These are phyloP conservation scores for Drosophila putrida DNA, from an alignment of 2,888 invertebrate genomes.

Conservation along the genomic window DNA sequence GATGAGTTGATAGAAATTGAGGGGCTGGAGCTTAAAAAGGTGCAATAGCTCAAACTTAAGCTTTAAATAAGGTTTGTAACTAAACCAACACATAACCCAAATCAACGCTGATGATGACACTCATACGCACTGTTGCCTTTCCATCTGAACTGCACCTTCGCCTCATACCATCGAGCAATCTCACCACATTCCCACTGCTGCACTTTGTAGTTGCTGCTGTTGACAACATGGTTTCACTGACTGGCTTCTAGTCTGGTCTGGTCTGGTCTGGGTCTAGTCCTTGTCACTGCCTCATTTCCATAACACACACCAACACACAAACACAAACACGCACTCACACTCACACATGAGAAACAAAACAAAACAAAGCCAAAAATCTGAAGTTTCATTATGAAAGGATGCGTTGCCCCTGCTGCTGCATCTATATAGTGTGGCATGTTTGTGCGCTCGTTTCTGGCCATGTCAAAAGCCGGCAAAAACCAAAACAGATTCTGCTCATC, in stretches of 20 bases:
- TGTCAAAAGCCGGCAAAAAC: conserved; percentile 71
- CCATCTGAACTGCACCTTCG: conserved; percentile 39
- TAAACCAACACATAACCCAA: conserved; percentile 47
- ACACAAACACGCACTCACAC: conserved; percentile 11
- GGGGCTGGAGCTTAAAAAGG: not conserved
- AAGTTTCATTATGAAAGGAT: conserved; percentile 76
- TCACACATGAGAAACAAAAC: conserved; percentile 9
- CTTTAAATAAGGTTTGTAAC: conserved; percentile 44
- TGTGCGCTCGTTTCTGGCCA: conserved; percentile 58
- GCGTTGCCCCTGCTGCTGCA: conserved; percentile 28
- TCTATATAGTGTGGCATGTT: conserved; percentile 27
- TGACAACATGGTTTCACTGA: conserved; percentile 76
- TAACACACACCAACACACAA: conserved; percentile 54
- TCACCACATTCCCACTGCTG: conserved; percentile 29
- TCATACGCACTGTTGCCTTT: conserved; percentile 79
- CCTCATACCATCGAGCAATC: not conserved
- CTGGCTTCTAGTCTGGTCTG: conserved; percentile 19
- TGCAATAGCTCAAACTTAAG: not conserved
- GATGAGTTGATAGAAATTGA: no score
- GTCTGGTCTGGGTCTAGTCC: conserved; percentile 38
- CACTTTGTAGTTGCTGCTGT: conserved; percentile 60
- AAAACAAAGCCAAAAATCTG: conserved; percentile 74
- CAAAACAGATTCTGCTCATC: conserved; percentile 64
- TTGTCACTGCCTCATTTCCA: conserved; percentile 71
- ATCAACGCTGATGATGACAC: conserved; percentile 75